Evolutionary conservation across 2,888 invertebrate genomes (phyloP), one percentile per base, ranked within the genome.

Genomic region (Microplitis deprimator): DNA sequence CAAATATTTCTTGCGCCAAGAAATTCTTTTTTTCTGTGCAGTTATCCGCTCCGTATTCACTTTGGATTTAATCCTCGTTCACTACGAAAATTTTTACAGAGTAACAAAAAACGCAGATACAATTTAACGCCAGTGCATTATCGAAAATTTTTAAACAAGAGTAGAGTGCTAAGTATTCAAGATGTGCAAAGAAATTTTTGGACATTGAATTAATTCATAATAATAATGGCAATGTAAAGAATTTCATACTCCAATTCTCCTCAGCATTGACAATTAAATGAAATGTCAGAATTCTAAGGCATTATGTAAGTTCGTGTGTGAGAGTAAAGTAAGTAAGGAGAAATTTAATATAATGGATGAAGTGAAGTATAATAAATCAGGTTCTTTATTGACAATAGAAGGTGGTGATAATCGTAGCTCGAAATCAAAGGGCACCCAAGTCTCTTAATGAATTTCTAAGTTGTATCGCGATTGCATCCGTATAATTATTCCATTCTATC

Each of bases 371-470:
- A 16, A 62, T 17, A 59, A 59, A n/a, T 59, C 10, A n/a, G 13
- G 7, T 16, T 20, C 16, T 62, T 17, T 62, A 62, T 17, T 17
- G 16, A 62, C 62, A 17, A 62, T 16, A 62, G 62, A 62, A 62
- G 16, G 10, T 13, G 13, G 59, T 59, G n/a, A 59, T 59, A 59
- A 59, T 59, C 20, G 7, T 17, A 16, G 39, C 39, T 75, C 68
- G 38, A 67, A 73, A 67, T 73, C 67, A 77, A 73, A 50, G 75
- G 75, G 72, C 65, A 74, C 68, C 29, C 16, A 77, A 78, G 73
- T 76, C 59, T 62, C 69, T 77, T 79, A 76, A 81, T 69, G 78
- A 80, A 81, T 82, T 77, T 74, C 73, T 67, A 41, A 77, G 77
- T 72, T 69, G 65, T 59, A 77, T 73, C 77, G 62, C 65, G 38